These are phyloP conservation scores for Montipora capricornis DNA, from an alignment of 64 coral and sea anemone species.

Conservation along the genomic window DNA sequence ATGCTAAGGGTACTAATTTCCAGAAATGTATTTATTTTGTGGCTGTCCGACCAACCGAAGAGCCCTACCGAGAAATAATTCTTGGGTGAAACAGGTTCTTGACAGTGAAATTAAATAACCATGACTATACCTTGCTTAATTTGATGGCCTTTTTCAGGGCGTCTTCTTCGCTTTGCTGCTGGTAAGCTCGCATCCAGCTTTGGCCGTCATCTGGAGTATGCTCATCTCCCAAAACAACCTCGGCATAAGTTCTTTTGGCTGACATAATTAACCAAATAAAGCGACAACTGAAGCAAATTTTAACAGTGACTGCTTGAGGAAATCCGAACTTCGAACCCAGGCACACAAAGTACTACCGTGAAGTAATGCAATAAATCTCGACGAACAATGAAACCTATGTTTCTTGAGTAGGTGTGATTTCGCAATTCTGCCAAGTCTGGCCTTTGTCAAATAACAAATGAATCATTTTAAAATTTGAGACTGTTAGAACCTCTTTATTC, in stretches of 20 bases:
- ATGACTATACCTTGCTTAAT: slow-evolving; percentile 50
- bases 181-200: slow-evolving; percentile 38
- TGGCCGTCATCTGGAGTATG: slow-evolving; percentile 24
- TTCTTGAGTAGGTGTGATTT: too few relatives aligned
- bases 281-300: neutral
- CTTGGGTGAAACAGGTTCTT: neutral
- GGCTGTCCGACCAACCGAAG: neutral
- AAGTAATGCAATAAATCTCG: too few relatives aligned
- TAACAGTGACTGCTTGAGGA: slow-evolving; percentile 18
- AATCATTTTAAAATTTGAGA: too few relatives aligned
- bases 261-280: slow-evolving; percentile 36
- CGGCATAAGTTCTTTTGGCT: slow-evolving; percentile 34
- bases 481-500: too few relatives aligned
- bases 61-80: neutral
- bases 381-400: too few relatives aligned
- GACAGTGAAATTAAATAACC: slow-evolving; percentile 3
- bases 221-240: slow-evolving; percentile 21
- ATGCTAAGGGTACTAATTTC: neutral
- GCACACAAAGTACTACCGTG: too few relatives aligned
- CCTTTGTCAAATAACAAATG: too few relatives aligned
- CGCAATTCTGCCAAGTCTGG: too few relatives aligned
- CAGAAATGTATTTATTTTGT: neutral
- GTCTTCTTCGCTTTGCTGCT: slow-evolving; percentile 33
- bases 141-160: slow-evolving; percentile 23
- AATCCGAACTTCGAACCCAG: slow-evolving; percentile 16